phyloP scores from a whole-genome alignment of 2,113 vertebrate genomes.

The Gobio gobio region DNA sequence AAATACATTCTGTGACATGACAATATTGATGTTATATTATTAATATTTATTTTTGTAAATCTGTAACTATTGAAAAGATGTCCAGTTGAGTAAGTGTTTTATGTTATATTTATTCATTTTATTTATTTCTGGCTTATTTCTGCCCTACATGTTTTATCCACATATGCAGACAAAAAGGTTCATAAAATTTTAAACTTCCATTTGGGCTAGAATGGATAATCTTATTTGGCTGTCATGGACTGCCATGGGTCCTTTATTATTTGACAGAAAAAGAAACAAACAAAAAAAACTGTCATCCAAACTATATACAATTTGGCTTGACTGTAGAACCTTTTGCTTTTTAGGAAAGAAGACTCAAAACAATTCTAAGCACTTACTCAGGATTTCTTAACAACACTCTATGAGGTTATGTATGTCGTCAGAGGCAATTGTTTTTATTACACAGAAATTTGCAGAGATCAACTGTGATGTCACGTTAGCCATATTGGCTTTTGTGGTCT shows the following conservation, averaged over 20 bases:
- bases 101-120: neutral
- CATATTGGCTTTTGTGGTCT: conserved; percentile 53
- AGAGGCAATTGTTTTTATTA: conserved; percentile 21
- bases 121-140: conserved; percentile 31
- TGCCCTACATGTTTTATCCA: neutral
- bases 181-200: neutral
- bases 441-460: neutral
- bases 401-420: conserved; percentile 18
- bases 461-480: conserved; percentile 42
- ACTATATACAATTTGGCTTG: neutral
- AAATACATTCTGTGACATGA: neutral
- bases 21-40: conserved; percentile 45
- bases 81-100: neutral
- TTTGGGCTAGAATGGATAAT: neutral
- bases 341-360: neutral
- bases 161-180: neutral
- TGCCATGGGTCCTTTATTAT: neutral
- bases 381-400: neutral
- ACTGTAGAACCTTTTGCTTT: neutral
- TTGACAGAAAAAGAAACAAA: neutral
- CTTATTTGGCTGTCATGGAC: neutral
- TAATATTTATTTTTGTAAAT: conserved; percentile 38
- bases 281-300: neutral
- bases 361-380: conserved; percentile 1
- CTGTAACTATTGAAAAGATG: neutral